phyloP scores from a whole-genome alignment of 1,140 invertebrate species.

The Thereuonema tuberculata region DNA sequence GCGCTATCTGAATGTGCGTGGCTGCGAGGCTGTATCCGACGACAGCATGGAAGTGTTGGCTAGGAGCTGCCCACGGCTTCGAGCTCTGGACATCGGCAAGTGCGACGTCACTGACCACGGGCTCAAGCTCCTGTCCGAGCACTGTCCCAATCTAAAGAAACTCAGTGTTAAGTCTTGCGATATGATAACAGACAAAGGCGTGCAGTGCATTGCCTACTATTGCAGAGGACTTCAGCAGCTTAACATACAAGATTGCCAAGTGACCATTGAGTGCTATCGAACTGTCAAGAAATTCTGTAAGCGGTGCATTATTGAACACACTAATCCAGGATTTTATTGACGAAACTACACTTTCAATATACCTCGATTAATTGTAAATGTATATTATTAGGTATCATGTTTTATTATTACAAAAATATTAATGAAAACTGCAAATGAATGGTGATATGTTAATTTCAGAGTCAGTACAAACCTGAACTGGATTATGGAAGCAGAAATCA shows the following conservation, averaged over 20 bases:
- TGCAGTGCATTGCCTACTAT: constrained; percentile 66
- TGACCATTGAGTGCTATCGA: constrained; percentile 70
- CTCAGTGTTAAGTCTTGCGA: constrained; percentile 78
- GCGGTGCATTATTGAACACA: constrained; percentile 82
- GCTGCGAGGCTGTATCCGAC: constrained; percentile 82
- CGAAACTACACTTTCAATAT: constrained; percentile 2
- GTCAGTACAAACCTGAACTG: no score
- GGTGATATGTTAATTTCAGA: no score
- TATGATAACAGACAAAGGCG: constrained; percentile 67
- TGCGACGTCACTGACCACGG: constrained; percentile 82
- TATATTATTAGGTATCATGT: no score
- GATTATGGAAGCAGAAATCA: no score
- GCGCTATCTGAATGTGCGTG: constrained; percentile 75
- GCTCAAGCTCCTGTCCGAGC: constrained; percentile 63
- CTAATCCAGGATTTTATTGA: constrained; percentile 78
- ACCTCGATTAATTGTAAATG: no score
- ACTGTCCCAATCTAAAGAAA: constrained; percentile 80
- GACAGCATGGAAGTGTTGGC: constrained; percentile 70
- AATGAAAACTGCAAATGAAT: no score
- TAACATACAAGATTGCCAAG: constrained; percentile 81
- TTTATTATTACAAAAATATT: no score
- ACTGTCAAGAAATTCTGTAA: constrained; percentile 83
- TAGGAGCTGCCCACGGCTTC: constrained; percentile 59
- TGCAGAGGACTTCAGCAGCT: constrained; percentile 72
- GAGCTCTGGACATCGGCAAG: constrained; percentile 78